These are phyloP conservation scores for Tiliqua scincoides DNA, from an alignment of 2,113 vertebrate genomes.

Conservation along the genomic window DNA sequence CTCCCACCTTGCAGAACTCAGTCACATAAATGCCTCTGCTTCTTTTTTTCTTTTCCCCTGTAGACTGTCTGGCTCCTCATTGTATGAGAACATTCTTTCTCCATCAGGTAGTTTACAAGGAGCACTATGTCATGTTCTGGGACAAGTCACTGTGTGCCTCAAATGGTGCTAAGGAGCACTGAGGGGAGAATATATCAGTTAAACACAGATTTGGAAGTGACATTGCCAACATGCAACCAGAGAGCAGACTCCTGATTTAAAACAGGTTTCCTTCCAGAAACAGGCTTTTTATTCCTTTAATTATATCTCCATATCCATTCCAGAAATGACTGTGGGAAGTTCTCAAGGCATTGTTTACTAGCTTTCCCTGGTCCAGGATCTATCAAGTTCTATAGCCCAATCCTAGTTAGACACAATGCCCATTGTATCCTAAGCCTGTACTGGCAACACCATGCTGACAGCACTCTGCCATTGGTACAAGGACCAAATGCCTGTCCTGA, in stretches of 20 bases:
- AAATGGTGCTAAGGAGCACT: slow-evolving; percentile 10
- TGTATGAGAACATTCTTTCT: slow-evolving; percentile 27
- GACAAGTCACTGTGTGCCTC: slow-evolving; percentile 12
- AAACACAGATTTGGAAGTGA: slow-evolving; percentile 20
- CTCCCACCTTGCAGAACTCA: background rate
- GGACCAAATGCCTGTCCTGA: too few species aligned
- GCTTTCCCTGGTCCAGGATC: background rate
- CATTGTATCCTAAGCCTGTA: too few species aligned
- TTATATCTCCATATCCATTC: background rate
- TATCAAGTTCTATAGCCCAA: background rate
- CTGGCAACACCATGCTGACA: too few species aligned
- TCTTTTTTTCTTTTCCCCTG: background rate
- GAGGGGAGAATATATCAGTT: slow-evolving; percentile 9
- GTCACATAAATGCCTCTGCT: background rate
- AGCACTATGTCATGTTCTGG: slow-evolving; percentile 26
- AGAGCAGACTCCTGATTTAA: slow-evolving; percentile 14
- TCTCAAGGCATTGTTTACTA: background rate
- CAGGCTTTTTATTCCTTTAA: background rate
- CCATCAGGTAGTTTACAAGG: slow-evolving; percentile 20
- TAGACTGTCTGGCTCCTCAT: slow-evolving; percentile 24
- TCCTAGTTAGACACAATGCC: too few species aligned
- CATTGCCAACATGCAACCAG: slow-evolving; percentile 23
- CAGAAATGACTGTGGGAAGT: slow-evolving; percentile 7
- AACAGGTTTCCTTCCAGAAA: slow-evolving; percentile 17
- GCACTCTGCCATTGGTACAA: too few species aligned